These are phyloP conservation scores for Notolepis coatsorum DNA, from an alignment of 2,797 vertebrate species.

Conservation along the genomic window DNA sequence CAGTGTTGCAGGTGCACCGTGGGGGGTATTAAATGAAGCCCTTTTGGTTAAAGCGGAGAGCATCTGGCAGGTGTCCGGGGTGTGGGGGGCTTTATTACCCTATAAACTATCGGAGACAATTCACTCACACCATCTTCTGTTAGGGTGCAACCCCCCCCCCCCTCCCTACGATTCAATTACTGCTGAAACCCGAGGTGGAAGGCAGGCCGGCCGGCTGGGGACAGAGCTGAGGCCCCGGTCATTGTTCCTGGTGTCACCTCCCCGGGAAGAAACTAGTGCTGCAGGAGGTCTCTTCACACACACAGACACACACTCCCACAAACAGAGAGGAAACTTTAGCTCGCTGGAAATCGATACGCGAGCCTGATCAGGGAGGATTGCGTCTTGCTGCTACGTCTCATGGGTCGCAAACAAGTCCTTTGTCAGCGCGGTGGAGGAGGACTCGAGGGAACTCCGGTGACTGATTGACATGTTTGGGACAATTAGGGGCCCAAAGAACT, in stretches of 20 bases:
- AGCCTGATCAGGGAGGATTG: slow-evolving; percentile 26
- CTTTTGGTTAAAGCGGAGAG: slow-evolving; percentile 62
- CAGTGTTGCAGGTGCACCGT: slow-evolving; percentile 70
- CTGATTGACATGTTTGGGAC: slow-evolving; percentile 71
- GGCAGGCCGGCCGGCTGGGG: slow-evolving; percentile 32
- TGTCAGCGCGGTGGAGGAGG: slow-evolving; percentile 15
- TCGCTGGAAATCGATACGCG: slow-evolving; percentile 10
- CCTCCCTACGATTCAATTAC: slow-evolving; percentile 65
- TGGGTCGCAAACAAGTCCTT: slow-evolving; percentile 41
- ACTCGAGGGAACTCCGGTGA: slow-evolving; percentile 33
- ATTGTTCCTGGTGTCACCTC: slow-evolving; percentile 62
- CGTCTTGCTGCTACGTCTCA: slow-evolving; percentile 43
- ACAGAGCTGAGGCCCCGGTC: slow-evolving; percentile 27
- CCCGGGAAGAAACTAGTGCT: slow-evolving; percentile 32
- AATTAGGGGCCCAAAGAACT: slow-evolving; percentile 67
- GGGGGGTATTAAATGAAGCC: slow-evolving; percentile 63
- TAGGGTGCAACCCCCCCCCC: slow-evolving; percentile 37
- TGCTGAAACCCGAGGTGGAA: slow-evolving; percentile 39
- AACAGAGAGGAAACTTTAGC: slow-evolving; percentile 31
- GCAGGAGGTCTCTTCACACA: slow-evolving; percentile 27
- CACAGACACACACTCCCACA: slow-evolving; percentile 8
- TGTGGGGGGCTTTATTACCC: slow-evolving; percentile 72
- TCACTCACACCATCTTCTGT: slow-evolving; percentile 60
- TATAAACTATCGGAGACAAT: slow-evolving; percentile 74
- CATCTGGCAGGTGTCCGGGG: slow-evolving; percentile 74